Evolutionary conservation across 2,113 vertebrate genomes (phyloP), one percentile per base, ranked within the genome.

Genomic region (Theristicus caerulescens): DNA sequence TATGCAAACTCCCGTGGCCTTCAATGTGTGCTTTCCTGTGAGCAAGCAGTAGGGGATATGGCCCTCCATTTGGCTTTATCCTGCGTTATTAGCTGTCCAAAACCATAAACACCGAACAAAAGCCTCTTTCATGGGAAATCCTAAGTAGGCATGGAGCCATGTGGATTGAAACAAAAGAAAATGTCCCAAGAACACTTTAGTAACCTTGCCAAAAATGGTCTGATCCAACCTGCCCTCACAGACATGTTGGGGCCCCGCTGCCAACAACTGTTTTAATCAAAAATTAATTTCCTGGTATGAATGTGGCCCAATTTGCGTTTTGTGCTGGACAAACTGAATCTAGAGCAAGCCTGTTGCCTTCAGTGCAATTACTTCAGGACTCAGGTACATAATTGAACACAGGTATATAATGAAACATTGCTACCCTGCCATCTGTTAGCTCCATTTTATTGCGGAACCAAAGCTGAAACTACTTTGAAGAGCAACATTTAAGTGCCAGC

Each of bases 31-130:
- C 73, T 89, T 95, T 91, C 54, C 93, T 94, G 62, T 57, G 55
- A 96, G 92, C 54, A 79, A 90, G 81, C 62, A 87, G 36, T 52
- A 93, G 31, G 78, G 89, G 66, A 85, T 87, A 80, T 47, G 51
- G 81, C 58, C 32, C 59, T 89, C 29, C 26, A 51, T 87, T 96
- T 89, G 62, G 78, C 73, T 91, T 91, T 85, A 85, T 62, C 44
- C 81, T 83, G 59, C 20, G 22, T 76, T 92, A 78, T 92, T 89
- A 93, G 78, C 36, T 7, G 32, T 88, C 78, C 70, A 94, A 91
- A 93, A 79, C 62, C 65, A 95, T 91, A 88, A 95, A 92, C 92
- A 84, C 80, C 77, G 89, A 91, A 97, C 91, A 97, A 97, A 97
- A 96, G 94, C 86, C 74, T 93, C 86, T 93, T 95, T 95, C 91